Conservation (phyloP, 1,140 invertebrate genomes). For the Chymomyza costata region DNA sequence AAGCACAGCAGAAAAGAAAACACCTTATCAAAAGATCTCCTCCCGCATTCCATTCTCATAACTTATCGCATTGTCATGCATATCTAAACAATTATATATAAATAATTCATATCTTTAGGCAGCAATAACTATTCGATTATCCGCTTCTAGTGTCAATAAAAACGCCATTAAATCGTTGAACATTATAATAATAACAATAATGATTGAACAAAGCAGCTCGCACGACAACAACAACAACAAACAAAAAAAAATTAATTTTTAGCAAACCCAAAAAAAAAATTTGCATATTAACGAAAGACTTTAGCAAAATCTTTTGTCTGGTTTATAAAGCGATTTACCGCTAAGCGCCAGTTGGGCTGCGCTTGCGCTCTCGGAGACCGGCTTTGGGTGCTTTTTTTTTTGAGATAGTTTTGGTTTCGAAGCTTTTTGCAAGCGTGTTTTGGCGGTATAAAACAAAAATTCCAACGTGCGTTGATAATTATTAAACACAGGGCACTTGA, state of each 20-base stretch:
- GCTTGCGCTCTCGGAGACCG: slow-evolving; percentile 41
- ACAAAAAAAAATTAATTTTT: slow-evolving; percentile 15
- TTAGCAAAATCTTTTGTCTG: slow-evolving; percentile 33
- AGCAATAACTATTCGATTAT: slow-evolving; percentile 10
- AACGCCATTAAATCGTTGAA: slow-evolving; percentile 16
- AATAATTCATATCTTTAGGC: no score
- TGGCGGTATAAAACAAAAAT: slow-evolving; percentile 63
- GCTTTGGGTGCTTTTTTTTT: slow-evolving; percentile 41
- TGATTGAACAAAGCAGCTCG: neutral
- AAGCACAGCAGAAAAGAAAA: no score
- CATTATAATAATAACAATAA: slow-evolving; percentile 31
- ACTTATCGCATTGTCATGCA: no score
- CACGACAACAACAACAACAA: slow-evolving; percentile 12
- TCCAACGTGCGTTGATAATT: slow-evolving; percentile 64
- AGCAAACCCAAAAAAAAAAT: slow-evolving; percentile 20
- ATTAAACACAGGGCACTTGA: slow-evolving; percentile 53
- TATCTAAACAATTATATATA: no score
- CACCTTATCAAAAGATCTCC: no score
- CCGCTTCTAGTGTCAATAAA: slow-evolving; percentile 13
- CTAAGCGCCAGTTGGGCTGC: slow-evolving; percentile 36
- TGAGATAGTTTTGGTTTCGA: slow-evolving; percentile 25
- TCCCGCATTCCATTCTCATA: no score
- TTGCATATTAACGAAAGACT: slow-evolving; percentile 41
- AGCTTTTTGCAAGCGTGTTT: slow-evolving; percentile 59
- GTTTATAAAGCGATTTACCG: slow-evolving; percentile 32